Conservation (phyloP, 2,797 vertebrate genomes). For the Semaprochilodus insignis region DNA sequence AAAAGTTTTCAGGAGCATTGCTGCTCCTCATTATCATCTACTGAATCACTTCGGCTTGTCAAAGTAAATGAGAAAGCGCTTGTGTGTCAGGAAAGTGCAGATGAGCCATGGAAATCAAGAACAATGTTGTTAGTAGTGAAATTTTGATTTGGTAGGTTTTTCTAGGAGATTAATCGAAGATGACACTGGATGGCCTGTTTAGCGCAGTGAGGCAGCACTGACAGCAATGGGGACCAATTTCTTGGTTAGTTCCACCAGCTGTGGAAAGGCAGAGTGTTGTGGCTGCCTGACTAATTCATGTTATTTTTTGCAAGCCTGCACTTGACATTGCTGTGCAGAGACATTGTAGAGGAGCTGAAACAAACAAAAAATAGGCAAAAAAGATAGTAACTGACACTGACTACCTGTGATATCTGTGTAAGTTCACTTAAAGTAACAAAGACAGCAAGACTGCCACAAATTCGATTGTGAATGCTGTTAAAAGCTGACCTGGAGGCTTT, state of each 20-base stretch:
- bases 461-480: background rate
- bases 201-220: too few species aligned
- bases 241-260: background rate
- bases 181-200: background rate
- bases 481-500: background rate
- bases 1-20: background rate
- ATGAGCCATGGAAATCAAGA: background rate
- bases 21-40: background rate
- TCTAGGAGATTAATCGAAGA: background rate
- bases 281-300: constrained; percentile 1
- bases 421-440: background rate
- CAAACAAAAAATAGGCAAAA: background rate
- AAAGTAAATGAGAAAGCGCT: background rate
- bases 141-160: background rate
- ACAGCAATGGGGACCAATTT: background rate
- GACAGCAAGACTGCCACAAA: background rate
- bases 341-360: background rate
- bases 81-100: background rate
- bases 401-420: background rate
- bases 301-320: background rate
- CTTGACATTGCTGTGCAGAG: background rate
- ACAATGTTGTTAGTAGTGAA: background rate
- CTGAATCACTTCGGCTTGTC: background rate
- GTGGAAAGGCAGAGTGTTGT: background rate
- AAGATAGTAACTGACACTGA: background rate